Conservation (phyloP, 2,888 invertebrate genomes). For the Thumatha senex region DNA sequence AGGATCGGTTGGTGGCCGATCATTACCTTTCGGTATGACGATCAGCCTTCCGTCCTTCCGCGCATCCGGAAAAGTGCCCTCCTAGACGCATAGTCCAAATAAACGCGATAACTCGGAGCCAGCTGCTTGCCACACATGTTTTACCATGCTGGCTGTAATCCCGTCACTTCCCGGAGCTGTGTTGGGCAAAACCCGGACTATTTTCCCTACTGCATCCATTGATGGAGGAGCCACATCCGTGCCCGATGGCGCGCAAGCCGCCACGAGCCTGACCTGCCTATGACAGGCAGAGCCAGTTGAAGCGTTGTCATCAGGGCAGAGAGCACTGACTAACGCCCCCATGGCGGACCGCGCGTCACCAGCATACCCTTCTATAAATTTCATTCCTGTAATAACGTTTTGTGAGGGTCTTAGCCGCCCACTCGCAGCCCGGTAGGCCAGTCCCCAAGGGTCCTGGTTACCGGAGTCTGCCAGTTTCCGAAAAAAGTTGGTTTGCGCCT, state of each 20-base stretch:
- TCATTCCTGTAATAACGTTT: slow-evolving; percentile 19
- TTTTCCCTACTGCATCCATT: slow-evolving; percentile 3
- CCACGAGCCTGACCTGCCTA: slow-evolving; percentile 18
- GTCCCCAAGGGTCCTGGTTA: slow-evolving; percentile 23
- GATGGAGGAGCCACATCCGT: slow-evolving; percentile 15
- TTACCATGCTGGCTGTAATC: slow-evolving; percentile 25
- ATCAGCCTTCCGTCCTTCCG: slow-evolving; percentile 36
- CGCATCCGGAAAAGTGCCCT: slow-evolving; percentile 31
- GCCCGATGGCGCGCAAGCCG: slow-evolving; percentile 24
- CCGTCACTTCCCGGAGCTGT: slow-evolving; percentile 43
- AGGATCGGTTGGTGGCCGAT: slow-evolving; percentile 23
- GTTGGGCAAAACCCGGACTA: slow-evolving; percentile 29
- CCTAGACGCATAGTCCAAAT: slow-evolving; percentile 20
- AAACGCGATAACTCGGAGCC: slow-evolving; percentile 14
- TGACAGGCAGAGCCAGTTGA: slow-evolving; percentile 25
- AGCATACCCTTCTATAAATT: slow-evolving; percentile 8
- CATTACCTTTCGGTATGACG: slow-evolving; percentile 35
- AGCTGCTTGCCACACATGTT: slow-evolving; percentile 21
- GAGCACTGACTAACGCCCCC: slow-evolving; percentile 14
- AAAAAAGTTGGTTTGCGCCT: not conserved
- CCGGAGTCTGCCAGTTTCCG: not conserved
- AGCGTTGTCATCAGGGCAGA: slow-evolving; percentile 42
- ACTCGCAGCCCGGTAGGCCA: not conserved
- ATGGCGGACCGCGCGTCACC: slow-evolving; percentile 18
- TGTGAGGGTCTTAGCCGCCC: slow-evolving; percentile 17